Evolutionary conservation across 2,888 invertebrate species (phyloP), one percentile per base, ranked within the genome.

Genomic region (Labia minor): DNA sequence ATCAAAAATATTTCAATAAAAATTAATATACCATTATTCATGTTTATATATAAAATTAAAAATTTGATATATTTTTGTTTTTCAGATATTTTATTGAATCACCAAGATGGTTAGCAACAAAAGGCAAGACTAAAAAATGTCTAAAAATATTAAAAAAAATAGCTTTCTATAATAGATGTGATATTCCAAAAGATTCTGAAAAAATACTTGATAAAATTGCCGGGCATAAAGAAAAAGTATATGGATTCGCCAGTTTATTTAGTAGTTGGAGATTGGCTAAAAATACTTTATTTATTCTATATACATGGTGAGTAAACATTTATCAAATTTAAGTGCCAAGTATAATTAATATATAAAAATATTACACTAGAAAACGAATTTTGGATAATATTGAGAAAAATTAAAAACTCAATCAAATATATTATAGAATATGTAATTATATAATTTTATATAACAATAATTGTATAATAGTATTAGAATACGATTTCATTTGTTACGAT

Each of bases 21-120:
- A n/a, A n/a, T n/a, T n/a, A n/a, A n/a, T n/a, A n/a, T n/a, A n/a
- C n/a, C n/a, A n/a, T n/a, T n/a, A n/a, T n/a, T n/a, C n/a, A n/a
- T n/a, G n/a, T n/a, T n/a, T n/a, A n/a, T n/a, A n/a, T n/a, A n/a
- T n/a, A n/a, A n/a, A n/a, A n/a, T n/a, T n/a, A n/a, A n/a, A n/a
- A n/a, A n/a, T n/a, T n/a, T n/a, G n/a, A n/a, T 26, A 26, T 26
- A 3, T 6, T 26, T 26, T 26, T 26, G 3, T 26, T 3, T 26
- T 26, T 26, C 26, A 85, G 85, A 76, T 81, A 79, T 72, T 78
- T 85, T 73, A 82, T 85, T 69, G 86, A 86, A 78, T 86, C 86
- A 62, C 86, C 86, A 1, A 79, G 85, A 69, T 86, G 86, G 86
- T 78, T 85, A 71, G 82, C 82, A 75, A 79, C 81, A 69, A 79